A percentile compares a stretch with the other conserved stretches of the same genome.
Evolutionary conservation across 2,888 invertebrate genomes (phyloP).

Genomic region (Amblyteles armatorius): DNA sequence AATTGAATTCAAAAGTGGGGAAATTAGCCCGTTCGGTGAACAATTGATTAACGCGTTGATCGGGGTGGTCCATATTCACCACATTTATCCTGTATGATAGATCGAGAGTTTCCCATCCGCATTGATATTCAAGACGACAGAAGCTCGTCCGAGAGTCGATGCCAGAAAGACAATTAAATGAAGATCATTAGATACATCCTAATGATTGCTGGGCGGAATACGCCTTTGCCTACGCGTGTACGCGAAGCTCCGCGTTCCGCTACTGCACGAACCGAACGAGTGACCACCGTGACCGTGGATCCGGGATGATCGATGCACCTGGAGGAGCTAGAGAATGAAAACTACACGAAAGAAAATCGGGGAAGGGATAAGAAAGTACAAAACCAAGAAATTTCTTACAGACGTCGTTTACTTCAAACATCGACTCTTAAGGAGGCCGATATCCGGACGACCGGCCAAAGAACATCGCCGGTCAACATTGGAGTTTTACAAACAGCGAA

Average conservation of each 20-base stretch:
- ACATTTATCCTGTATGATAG: conserved; percentile 38
- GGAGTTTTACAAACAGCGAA: neutral
- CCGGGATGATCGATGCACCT: conserved; percentile 48
- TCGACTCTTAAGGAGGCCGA: neutral
- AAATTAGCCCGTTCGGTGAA: neutral
- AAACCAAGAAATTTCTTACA: neutral
- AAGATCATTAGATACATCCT: conserved; percentile 69
- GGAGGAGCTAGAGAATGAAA: conserved; percentile 9
- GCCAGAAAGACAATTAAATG: conserved; percentile 68
- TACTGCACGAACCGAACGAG: conserved; percentile 19
- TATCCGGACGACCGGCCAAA: neutral
- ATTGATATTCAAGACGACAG: conserved; percentile 65
- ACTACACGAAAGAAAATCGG: conserved; percentile 26
- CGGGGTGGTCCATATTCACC: neutral
- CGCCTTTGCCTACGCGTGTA: conserved; percentile 46
- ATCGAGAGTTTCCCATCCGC: conserved; percentile 45
- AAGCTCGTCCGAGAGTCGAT: conserved; percentile 50
- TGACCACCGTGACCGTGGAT: conserved; percentile 64
- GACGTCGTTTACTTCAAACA: neutral
- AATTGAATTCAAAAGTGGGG: conserved; percentile 42
- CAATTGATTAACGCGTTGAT: neutral
- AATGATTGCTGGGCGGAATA: conserved; percentile 53
- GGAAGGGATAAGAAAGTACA: neutral
- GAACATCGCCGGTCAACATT: neutral
- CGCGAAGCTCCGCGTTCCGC: conserved; percentile 21